Conservation (phyloP, 2,797 vertebrate species). For the Salmo trutta region DNA sequence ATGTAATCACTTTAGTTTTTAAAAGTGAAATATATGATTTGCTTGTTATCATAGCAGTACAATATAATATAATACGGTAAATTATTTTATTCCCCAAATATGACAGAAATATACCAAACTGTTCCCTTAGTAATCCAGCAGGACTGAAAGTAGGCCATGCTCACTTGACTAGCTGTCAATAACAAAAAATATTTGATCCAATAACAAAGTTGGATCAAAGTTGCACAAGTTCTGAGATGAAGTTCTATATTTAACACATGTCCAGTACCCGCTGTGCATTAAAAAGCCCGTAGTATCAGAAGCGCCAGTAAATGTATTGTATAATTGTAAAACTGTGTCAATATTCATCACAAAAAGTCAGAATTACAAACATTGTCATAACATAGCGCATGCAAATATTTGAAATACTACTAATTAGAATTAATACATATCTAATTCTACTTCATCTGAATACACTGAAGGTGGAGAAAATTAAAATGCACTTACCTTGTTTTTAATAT, state of each 20-base stretch:
- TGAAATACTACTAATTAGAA: background rate
- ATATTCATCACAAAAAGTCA: background rate
- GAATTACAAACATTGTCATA: background rate
- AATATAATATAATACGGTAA: too few relatives aligned
- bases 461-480: background rate
- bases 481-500: slow-evolving; percentile 99
- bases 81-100: background rate
- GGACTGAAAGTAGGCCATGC: background rate
- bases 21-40: background rate
- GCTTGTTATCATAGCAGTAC: background rate
- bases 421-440: background rate
- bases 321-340: background rate
- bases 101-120: background rate
- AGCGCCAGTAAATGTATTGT: background rate
- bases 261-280: background rate
- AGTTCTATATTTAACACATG: background rate
- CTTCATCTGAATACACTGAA: slow-evolving; percentile 1
- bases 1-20: background rate
- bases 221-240: too few relatives aligned
- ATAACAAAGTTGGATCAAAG: too few relatives aligned
- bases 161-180: background rate
- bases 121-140: background rate
- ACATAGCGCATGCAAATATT: background rate
- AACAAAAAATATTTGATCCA: background rate
- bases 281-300: background rate